Evolutionary conservation across 2,888 invertebrate species (phyloP), one percentile per base, ranked within the genome.

Genomic region (Cotesia congregata): DNA sequence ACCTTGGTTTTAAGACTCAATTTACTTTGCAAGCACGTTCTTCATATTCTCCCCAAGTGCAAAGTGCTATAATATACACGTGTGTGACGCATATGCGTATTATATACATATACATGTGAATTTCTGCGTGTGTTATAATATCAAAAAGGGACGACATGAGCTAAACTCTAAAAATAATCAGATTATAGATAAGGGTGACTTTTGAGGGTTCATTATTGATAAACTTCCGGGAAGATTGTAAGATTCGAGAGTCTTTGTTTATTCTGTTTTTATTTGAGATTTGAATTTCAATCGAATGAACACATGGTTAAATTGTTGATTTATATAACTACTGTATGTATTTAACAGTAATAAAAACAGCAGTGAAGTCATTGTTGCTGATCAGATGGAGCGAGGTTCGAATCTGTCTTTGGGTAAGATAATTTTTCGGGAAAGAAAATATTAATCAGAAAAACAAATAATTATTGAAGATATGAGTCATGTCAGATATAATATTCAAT

Each of bases 1-100:
- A 60, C 70, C 70, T 70, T 70, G 70, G 7, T 60, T 59, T 9
- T 9, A 12, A 60, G 38, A 60, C 60, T 59, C 50, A 41, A 70
- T 70, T 60, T 70, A 60, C 70, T 59, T 70, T 59, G 60, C 70
- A 30, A 70, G 59, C 70, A 70, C 70, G 70, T 69, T 59, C 30
- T 41, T 41, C 69, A 69, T 68, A 68, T 40, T 12, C 17, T 50
- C 15, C 7, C 59, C 12, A 50, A 50, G 50, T 50, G 50, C 50
- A 50, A 50, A 50, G 50, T 50, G 50, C 50, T 50, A 50, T 50
- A 50, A 50, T 50, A 50, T 50, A 50, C 50, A 50, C 12, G 50
- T 30, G 30, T 30, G 3, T 30, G 30, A 30, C 30, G 30, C 30
- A 20, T 30, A 7, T 20, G 30, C n/a, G n/a, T 60, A 6, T 60